These are phyloP conservation scores for Athalia circularis DNA, from an alignment of 2,888 invertebrate genomes.

Conservation along the genomic window DNA sequence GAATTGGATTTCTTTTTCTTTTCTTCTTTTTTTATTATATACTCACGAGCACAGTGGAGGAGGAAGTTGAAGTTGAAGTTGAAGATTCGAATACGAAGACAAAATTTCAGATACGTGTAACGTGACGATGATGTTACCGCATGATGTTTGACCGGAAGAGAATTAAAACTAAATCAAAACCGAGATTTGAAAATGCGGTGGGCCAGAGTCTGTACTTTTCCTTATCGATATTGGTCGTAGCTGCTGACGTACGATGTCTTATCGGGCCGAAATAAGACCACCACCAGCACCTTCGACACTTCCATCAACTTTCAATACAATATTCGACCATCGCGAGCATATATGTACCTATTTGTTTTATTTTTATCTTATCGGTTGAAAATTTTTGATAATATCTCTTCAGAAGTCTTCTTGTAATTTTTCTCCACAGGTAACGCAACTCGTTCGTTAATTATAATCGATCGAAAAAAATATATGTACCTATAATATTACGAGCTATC, in stretches of 20 bases:
- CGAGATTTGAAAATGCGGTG: conserved; percentile 21
- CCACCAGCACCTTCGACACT: background rate
- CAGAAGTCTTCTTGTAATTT: too few relatives aligned
- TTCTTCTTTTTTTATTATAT: background rate
- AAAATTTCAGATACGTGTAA: background rate
- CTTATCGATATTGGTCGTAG: background rate
- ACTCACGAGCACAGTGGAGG: background rate
- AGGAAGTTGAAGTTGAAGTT: too few relatives aligned
- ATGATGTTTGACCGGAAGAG: conserved; percentile 35
- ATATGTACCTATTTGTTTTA: too few relatives aligned
- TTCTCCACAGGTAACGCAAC: too few relatives aligned
- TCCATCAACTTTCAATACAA: background rate
- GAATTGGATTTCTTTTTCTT: background rate
- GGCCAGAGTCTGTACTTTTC: background rate
- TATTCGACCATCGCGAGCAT: too few relatives aligned
- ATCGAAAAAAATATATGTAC: too few relatives aligned
- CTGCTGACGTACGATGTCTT: background rate
- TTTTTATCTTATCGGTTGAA: too few relatives aligned
- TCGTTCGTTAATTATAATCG: too few relatives aligned
- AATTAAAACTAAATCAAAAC: conserved; percentile 41
- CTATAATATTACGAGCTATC: too few relatives aligned
- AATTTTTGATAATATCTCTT: too few relatives aligned
- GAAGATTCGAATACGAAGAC: background rate
- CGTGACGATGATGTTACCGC: background rate
- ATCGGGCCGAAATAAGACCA: too few relatives aligned